Base-by-base conservation (phyloP, 2,888 invertebrate genomes). In the Acleris sparsana region DNA sequence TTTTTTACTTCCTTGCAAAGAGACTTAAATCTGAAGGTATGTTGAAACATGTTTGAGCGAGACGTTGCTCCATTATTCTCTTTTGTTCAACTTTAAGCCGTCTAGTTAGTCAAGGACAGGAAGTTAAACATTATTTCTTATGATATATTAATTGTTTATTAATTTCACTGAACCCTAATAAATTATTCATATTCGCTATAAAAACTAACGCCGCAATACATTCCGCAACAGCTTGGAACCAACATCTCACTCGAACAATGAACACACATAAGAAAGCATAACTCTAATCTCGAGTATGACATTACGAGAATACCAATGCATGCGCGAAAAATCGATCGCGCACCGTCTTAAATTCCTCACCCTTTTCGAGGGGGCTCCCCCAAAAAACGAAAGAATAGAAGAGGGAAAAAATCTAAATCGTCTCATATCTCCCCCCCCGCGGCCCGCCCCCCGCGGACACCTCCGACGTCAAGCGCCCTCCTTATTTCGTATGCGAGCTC, bases 401-500 rank as follows among this genome's bases (percentile, higher is more conserved):
- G 89, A 90, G 92, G 92, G 89, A 92, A 92, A 92, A 92, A 92
- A 92, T 92, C 92, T 92, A 92, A 92, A 92, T 92, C 92, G 92
- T 92, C 92, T 92, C 92, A 92, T 92, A 92, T 92, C 91, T 88
- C 84, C 86, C 87, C 85, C 83, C 82, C 78, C 76, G 77, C 75
- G 77, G 74, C 79, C 73, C 79, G 75, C 70, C 72, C 60, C 79
- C 82, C 88, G 85, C 88, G 87, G 86, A 90, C 90, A 92, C 92
- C 91, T 89, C 87, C 82, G 77, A 80, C 85, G 85, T 87, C 87
- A 86, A 85, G 87, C 88, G 86, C 89, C 93, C 91, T 91, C 90
- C 93, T 93, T 92, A 93, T 93, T 93, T 92, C 92, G 93, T 93
- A 93, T 93, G 92, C 93, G 91, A 92, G 92, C 86, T 92, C 89